Percentiles rank a stretch among this genome's conserved stretches.
Evolutionary conservation across 2,888 invertebrate species (phyloP).

Genomic region (Andrena hattorfiana): DNA sequence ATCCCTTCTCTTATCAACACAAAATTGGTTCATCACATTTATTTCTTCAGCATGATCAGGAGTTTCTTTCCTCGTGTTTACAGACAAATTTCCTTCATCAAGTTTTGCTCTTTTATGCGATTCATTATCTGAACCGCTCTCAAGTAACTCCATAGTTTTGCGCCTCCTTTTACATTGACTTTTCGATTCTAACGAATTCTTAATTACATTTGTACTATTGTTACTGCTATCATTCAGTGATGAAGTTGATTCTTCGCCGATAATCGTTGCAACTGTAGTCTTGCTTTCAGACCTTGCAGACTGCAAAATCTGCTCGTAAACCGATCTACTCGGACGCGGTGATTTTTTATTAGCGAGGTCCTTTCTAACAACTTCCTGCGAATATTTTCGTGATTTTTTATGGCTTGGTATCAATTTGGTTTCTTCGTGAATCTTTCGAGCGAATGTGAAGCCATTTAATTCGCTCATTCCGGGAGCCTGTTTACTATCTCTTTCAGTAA

Average conservation of each 20-base stretch:
- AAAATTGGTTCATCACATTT: neutral
- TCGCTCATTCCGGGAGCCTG: neutral
- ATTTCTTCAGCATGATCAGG: neutral
- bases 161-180: slow-evolving; percentile 41
- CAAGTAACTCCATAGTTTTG: slow-evolving; percentile 46
- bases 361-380: slow-evolving; percentile 2
- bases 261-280: neutral
- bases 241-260: neutral
- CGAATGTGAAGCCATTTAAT: slow-evolving; percentile 57
- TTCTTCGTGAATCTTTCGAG: slow-evolving; percentile 52
- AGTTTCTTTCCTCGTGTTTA: neutral
- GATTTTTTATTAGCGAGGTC: slow-evolving; percentile 32
- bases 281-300: slow-evolving; percentile 29
- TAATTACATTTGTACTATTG: slow-evolving; percentile 9
- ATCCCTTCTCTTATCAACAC: neutral
- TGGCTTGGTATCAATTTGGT: neutral
- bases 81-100: slow-evolving; percentile 11
- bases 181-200: slow-evolving; percentile 21
- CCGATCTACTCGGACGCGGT: slow-evolving; percentile 17
- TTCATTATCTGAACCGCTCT: slow-evolving; percentile 25
- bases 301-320: slow-evolving; percentile 61
- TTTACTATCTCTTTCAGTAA: slow-evolving; percentile 5
- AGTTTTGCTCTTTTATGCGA: slow-evolving; percentile 42
- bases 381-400: slow-evolving; percentile 31
- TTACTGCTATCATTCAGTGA: neutral